Percentiles rank a stretch among this genome's conserved stretches.
These are phyloP conservation scores for Sinosuthora webbiana DNA, from an alignment of 2,113 vertebrate species.

Conservation along the genomic window DNA sequence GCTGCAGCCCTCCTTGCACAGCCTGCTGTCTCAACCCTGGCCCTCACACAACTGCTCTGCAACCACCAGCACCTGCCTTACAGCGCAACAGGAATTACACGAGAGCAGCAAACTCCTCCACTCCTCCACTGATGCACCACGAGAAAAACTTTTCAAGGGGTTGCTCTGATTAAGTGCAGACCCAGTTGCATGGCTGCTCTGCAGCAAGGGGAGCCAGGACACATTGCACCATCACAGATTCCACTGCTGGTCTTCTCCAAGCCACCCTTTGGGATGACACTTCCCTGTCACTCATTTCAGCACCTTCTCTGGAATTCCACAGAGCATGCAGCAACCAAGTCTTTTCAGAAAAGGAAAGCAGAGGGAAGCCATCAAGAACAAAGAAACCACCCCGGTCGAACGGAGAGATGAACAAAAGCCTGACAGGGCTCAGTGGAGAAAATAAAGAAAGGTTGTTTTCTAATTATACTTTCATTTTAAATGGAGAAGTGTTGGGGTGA, in stretches of 20 bases:
- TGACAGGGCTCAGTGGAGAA: not conserved
- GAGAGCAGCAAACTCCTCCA: not conserved
- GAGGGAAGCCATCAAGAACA: not conserved
- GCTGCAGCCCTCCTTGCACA: not conserved
- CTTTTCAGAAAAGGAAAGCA: not conserved
- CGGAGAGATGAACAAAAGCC: not conserved
- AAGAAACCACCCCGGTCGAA: not conserved
- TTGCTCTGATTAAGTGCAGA: not conserved
- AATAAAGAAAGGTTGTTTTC: not conserved
- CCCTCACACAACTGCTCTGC: not conserved
- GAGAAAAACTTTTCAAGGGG: not conserved
- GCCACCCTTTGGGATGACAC: not conserved
- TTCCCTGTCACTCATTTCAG: not conserved
- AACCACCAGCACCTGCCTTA: not conserved
- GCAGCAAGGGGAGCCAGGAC: not conserved
- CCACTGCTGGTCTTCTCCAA: not conserved
- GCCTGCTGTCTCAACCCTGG: not conserved
- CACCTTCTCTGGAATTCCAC: not conserved
- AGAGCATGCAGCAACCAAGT: not conserved
- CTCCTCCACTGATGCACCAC: not conserved
- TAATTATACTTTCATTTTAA: constrained; percentile 12
- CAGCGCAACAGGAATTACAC: not conserved
- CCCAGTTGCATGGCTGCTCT: not conserved
- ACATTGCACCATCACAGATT: not conserved
- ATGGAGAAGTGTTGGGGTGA: not conserved